Evolutionary conservation across 2,797 vertebrate genomes (phyloP), one percentile per base, ranked within the genome.

Genomic region (Delichon dasypus): DNA sequence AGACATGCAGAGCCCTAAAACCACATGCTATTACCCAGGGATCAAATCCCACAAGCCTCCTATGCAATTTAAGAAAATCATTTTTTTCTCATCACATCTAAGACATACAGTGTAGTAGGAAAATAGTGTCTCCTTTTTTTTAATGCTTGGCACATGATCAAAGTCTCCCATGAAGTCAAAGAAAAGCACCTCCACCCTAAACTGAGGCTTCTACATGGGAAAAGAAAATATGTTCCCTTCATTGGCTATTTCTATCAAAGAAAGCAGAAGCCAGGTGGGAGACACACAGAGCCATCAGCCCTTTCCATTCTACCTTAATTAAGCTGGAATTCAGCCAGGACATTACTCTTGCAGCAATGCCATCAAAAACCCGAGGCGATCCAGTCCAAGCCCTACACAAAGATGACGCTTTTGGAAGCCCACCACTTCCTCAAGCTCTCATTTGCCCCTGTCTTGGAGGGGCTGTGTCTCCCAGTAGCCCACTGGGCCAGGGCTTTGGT

Each of bases 21-120:
- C 90, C 91, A 93, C 88, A 94, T 22, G 53, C 81, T 85, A 89
- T 90, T 94, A 95, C 68, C 71, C 75, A 68, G 88, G 90, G 89
- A 95, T 89, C 77, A 93, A 85, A 94, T 94, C 80, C 77, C 83
- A 93, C 88, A 90, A 90, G 79, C 65, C 91, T 74, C 77, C 38
- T 75, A 66, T 72, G 68, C 65, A 71, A 96, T 92, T 96, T 85
- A 91, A 85, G 86, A 85, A 94, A 96, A 96, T 75, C 0, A 38
- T 90, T 94, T 94, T 94, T 95, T 95, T 94, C 81, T 90, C 91
- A 90, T 94, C 68, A 80, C 83, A 90, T 87, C 83, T 94, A 83
- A 96, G 91, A 68, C 77, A 48, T 34, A 93, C 30, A 93, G 70
- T 70, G 71, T 54, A 75, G 89, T 40, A 89, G 91, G 61, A 93